Conservation (phyloP, 2,797 vertebrate genomes). For the Scolopax bukidnonensis region DNA sequence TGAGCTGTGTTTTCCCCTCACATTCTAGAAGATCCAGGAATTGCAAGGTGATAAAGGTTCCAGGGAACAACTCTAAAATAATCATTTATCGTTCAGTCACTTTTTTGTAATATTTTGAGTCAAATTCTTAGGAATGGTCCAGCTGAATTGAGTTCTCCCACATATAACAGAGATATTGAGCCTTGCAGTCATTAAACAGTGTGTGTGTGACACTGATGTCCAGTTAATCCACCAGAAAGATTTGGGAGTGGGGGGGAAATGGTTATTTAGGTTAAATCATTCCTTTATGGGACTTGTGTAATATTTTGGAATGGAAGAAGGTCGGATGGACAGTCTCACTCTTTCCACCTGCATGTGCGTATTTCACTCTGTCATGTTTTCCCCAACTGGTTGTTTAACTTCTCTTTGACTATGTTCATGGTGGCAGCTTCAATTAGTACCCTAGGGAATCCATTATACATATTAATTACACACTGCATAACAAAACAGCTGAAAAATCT, state of each 20-base stretch:
- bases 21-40: neutral
- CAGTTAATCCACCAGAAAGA: neutral
- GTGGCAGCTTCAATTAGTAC: slow-evolving; percentile 64
- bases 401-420: slow-evolving; percentile 55
- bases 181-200: neutral
- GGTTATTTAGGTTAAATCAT: neutral
- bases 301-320: slow-evolving; percentile 12
- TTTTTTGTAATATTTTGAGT: neutral
- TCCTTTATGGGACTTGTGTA: neutral
- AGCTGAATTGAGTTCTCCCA: neutral
- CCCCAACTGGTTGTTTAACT: slow-evolving; percentile 55
- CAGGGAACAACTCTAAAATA: neutral
- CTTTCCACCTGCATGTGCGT: slow-evolving; percentile 20
- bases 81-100: neutral
- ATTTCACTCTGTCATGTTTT: slow-evolving; percentile 41
- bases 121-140: neutral
- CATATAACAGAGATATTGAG: neutral
- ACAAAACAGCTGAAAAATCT: slow-evolving; percentile 55
- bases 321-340: slow-evolving; percentile 11
- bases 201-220: neutral
- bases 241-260: neutral
- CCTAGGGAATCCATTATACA: slow-evolving; percentile 34
- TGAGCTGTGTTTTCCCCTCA: slow-evolving; percentile 9
- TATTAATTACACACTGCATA: slow-evolving; percentile 68
- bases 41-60: neutral